Evolutionary conservation across 2,113 vertebrate species (phyloP), one percentile per base, ranked within the genome.

Genomic region (Osmerus mordax): DNA sequence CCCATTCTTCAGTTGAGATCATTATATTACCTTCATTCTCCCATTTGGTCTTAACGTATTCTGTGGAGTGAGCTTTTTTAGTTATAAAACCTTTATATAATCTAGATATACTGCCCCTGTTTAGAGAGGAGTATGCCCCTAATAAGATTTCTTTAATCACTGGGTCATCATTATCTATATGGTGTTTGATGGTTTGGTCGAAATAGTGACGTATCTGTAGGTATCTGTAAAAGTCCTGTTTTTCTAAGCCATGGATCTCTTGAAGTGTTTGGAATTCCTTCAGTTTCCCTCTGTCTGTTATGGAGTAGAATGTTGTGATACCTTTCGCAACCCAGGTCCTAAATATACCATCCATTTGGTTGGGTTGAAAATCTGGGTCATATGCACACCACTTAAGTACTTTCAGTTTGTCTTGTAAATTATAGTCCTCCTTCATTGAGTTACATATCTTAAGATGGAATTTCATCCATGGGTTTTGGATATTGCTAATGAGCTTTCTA

Each of bases 21-120:
- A 14, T 19, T 52, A 28, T 21, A 23, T 63, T 63, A 21, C 60
- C 21, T 53, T 71, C 60, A 12, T 63, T 71, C 47, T 63, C 60
- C 59, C 36, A 60, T 63, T 63, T 52, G 53, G 47, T n/a, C 63
- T 63, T 63, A 71, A 71, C 58, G 25, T 28, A 28, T 28, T 28
- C 25, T 28, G 25, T 28, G 25, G 25, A 28, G 25, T 28, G 25
- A 28, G 25, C 25, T 28, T 28, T 28, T 28, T 28, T 28, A 28
- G 25, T 28, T 2, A 28, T 28, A 28, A 28, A 28, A 28, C 25
- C 25, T 28, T 2, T 28, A 28, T 28, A 28, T 28, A 28, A 3
- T 28, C 25, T 28, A 3, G 25, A 28, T 28, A 28, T 28, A 1
- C 25, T 25, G 25, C 25, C 25, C 25, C 25, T 25, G 25, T 25